Evolutionary conservation across 1,140 invertebrate species (phyloP).

Genomic region (Drosophila repleta): DNA sequence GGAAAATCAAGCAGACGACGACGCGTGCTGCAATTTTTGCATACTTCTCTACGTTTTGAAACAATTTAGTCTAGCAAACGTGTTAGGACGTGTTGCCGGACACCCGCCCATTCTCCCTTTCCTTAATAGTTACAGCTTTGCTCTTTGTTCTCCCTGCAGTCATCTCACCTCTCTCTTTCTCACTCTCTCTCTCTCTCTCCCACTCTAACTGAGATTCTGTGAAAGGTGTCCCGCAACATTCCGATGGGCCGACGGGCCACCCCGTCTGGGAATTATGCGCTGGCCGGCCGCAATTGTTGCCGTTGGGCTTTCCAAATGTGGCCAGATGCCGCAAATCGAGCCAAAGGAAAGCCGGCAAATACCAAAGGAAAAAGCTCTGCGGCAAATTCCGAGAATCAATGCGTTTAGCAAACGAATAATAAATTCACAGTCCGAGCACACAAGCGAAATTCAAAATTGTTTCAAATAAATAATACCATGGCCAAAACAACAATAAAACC

Average conservation of each 20-base stretch:
- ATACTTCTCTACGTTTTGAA: slow-evolving; percentile 51
- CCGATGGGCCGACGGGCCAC: slow-evolving; percentile 34
- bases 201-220: slow-evolving; percentile 7
- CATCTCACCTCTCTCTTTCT: neutral
- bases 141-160: slow-evolving; percentile 6
- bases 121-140: slow-evolving; percentile 17
- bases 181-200: neutral
- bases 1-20: slow-evolving; percentile 35
- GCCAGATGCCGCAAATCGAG: slow-evolving; percentile 47
- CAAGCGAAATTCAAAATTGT: slow-evolving; percentile 8
- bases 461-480: neutral
- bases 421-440: slow-evolving; percentile 28
- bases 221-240: slow-evolving; percentile 43
- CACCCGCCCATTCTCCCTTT: neutral
- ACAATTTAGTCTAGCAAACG: slow-evolving; percentile 54
- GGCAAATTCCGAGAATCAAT: slow-evolving; percentile 27
- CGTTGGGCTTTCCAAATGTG: slow-evolving; percentile 49
- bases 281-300: slow-evolving; percentile 51
- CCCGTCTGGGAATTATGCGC: slow-evolving; percentile 64
- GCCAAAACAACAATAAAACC: neutral
- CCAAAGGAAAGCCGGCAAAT: slow-evolving; percentile 21
- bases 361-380: slow-evolving; percentile 13
- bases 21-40: slow-evolving; percentile 54
- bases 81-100: slow-evolving; percentile 41
- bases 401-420: slow-evolving; percentile 35